phyloP scores from a whole-genome alignment of 1,140 invertebrate genomes.

The Physella acuta region DNA sequence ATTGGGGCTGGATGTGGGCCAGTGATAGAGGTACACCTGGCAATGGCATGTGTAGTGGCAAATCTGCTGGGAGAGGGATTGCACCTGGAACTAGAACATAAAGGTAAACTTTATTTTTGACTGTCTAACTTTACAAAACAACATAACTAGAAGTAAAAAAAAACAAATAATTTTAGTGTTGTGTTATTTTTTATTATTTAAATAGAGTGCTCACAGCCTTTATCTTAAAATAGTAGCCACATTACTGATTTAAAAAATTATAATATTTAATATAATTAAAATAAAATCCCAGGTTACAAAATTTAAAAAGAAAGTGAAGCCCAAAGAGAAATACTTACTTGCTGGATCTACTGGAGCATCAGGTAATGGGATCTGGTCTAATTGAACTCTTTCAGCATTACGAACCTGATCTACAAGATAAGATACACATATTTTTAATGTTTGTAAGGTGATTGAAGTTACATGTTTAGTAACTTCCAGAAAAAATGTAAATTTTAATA shows the following conservation, averaged over 20 bases:
- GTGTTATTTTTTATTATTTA: too few relatives aligned
- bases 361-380: constrained; percentile 96
- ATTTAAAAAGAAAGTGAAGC: too few relatives aligned
- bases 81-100: constrained; percentile 68
- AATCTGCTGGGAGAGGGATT: constrained; percentile 75
- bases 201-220: too few relatives aligned
- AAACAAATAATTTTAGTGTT: too few relatives aligned
- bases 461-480: too few relatives aligned
- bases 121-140: not conserved
- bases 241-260: too few relatives aligned
- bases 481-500: too few relatives aligned
- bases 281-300: too few relatives aligned
- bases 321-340: constrained; percentile 21
- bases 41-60: constrained; percentile 62
- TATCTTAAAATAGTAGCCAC: too few relatives aligned
- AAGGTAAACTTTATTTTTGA: not conserved
- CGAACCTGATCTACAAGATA: constrained; percentile 76
- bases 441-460: too few relatives aligned
- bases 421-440: too few relatives aligned
- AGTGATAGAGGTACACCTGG: constrained; percentile 20
- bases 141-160: constrained; percentile 1
- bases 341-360: constrained; percentile 59
- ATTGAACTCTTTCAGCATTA: constrained; percentile 89
- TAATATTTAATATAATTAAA: too few relatives aligned
- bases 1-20: constrained; percentile 56